Conservation (phyloP, 2,797 vertebrate species). For the Nasua narica region DNA sequence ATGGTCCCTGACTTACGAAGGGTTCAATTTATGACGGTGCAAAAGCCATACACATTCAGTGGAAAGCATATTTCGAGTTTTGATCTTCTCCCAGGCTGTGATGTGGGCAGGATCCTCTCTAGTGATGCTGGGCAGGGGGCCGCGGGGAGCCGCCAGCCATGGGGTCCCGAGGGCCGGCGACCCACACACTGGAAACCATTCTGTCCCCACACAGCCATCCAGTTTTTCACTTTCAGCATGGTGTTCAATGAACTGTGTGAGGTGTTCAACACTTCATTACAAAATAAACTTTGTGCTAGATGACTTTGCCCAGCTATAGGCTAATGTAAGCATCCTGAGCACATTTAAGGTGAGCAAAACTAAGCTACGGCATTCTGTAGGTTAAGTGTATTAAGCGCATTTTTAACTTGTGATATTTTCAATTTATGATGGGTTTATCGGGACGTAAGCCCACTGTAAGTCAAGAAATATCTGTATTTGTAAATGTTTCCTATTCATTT, state of each 20-base stretch:
- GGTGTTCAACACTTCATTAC: neutral
- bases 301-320: neutral
- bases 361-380: neutral
- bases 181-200: neutral
- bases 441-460: neutral
- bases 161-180: neutral
- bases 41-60: neutral
- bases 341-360: neutral
- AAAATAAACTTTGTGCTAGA: neutral
- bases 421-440: neutral
- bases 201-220: neutral
- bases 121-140: neutral
- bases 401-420: neutral
- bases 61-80: neutral
- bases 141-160: neutral
- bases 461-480: neutral
- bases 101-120: neutral
- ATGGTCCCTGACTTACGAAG: neutral
- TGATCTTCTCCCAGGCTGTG: neutral
- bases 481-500: neutral
- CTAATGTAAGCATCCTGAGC: neutral
- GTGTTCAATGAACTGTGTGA: neutral
- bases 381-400: neutral
- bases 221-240: neutral
- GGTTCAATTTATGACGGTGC: neutral